These are phyloP conservation scores for Mercenaria mercenaria DNA, from an alignment of 1,140 invertebrate species.

Conservation along the genomic window DNA sequence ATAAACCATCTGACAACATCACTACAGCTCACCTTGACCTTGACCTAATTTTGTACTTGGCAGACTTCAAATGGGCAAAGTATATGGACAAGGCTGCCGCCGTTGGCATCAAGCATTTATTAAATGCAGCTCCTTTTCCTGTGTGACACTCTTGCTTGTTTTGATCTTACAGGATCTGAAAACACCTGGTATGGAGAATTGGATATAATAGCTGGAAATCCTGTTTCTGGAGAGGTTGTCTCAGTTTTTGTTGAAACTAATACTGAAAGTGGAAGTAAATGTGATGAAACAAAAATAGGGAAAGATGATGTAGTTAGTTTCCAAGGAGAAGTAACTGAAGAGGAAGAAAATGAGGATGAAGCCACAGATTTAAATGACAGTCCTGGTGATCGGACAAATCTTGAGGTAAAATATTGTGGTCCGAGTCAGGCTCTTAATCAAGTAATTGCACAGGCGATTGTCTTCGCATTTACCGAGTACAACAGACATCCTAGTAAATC, in stretches of 20 bases:
- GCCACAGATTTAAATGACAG: background rate
- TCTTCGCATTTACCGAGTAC: background rate
- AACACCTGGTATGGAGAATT: slow-evolving; percentile 6
- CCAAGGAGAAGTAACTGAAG: background rate
- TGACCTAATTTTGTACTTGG: too few species aligned
- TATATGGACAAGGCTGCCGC: too few species aligned
- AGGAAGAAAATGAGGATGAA: background rate
- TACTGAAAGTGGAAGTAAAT: background rate
- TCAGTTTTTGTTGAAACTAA: background rate
- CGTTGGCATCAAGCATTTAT: too few species aligned
- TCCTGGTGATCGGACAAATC: background rate
- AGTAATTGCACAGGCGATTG: background rate
- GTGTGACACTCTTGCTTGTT: background rate
- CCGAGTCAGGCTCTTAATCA: background rate
- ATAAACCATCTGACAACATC: too few species aligned
- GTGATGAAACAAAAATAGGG: background rate
- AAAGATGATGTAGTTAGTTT: background rate
- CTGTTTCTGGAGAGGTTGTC: background rate
- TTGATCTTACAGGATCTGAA: slow-evolving; percentile 1
- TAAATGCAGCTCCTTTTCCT: too few species aligned
- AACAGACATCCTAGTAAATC: background rate
- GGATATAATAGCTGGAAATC: background rate
- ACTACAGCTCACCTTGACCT: too few species aligned
- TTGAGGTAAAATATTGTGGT: background rate
- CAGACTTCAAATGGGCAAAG: too few species aligned